A percentile compares a stretch with the other conserved stretches of the same genome.
Evolutionary conservation across 1,140 invertebrate genomes (phyloP).

Genomic region (Brachionus asplanchnoidis): DNA sequence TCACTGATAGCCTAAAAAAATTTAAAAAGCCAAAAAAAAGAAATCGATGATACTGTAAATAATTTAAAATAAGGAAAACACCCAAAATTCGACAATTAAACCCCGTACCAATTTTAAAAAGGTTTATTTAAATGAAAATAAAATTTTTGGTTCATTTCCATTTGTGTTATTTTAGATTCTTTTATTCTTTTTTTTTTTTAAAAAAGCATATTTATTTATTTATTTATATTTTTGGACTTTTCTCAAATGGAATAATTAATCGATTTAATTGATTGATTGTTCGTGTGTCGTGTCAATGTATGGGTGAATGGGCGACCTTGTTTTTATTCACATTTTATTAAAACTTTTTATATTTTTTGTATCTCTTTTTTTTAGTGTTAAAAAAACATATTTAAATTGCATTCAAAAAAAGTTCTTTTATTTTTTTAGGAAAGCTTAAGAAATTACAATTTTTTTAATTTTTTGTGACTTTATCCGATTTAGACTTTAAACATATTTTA

Average conservation of each 20-base stretch:
- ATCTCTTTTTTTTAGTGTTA: slow-evolving; percentile 3
- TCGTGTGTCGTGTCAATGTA: neutral
- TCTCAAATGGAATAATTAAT: neutral
- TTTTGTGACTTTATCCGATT: neutral
- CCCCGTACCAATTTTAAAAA: neutral
- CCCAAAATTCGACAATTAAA: slow-evolving; percentile 1
- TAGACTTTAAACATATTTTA: neutral
- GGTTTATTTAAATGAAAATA: slow-evolving; percentile 28
- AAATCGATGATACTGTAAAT: neutral
- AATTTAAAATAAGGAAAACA: neutral
- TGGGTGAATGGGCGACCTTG: neutral
- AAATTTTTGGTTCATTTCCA: slow-evolving; percentile 1
- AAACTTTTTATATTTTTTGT: neutral
- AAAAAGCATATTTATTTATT: neutral
- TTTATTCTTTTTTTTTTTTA: neutral
- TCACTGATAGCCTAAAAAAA: neutral
- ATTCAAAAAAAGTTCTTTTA: neutral
- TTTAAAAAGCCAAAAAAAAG: neutral
- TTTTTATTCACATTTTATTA: slow-evolving; percentile 6
- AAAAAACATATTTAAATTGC: neutral
- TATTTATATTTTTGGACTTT: neutral
- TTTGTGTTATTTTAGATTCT: neutral
- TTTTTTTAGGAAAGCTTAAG: neutral
- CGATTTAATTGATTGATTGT: slow-evolving; percentile 21
- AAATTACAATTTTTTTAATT: neutral